These are phyloP conservation scores for Eudemis profundana DNA, from an alignment of 2,888 invertebrate species.

Conservation along the genomic window DNA sequence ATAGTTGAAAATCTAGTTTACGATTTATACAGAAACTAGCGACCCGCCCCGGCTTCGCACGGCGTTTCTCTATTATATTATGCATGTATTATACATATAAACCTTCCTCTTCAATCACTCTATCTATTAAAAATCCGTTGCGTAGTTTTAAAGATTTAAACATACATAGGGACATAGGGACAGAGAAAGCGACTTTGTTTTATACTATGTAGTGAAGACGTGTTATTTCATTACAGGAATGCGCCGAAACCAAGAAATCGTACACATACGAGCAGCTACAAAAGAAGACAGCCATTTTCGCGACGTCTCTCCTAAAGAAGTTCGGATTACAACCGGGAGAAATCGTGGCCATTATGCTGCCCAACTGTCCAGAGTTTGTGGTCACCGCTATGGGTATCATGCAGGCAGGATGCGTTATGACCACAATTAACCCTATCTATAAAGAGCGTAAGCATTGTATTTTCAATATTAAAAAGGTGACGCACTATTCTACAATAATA, in stretches of 20 bases:
- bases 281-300: slow-evolving; percentile 85
- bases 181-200: too few species aligned
- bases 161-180: too few species aligned
- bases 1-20: too few species aligned
- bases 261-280: slow-evolving; percentile 81
- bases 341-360: slow-evolving; percentile 88
- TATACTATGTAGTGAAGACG: background rate
- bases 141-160: too few species aligned
- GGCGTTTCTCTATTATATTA: too few species aligned
- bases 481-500: too few species aligned
- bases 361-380: slow-evolving; percentile 91
- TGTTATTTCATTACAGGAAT: slow-evolving; percentile 66
- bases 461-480: background rate
- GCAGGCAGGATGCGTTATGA: slow-evolving; percentile 89
- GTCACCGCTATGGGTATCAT: slow-evolving; percentile 87
- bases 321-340: slow-evolving; percentile 87
- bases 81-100: too few species aligned
- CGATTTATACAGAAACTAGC: too few species aligned
- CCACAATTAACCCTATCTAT: slow-evolving; percentile 91
- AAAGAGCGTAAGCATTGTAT: slow-evolving; percentile 81
- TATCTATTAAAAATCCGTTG: too few species aligned
- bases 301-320: slow-evolving; percentile 87
- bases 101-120: too few species aligned
- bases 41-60: too few species aligned
- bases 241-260: slow-evolving; percentile 72